Evolutionary conservation across 2,797 vertebrate genomes (phyloP).

Genomic region (Otolemur crassicaudatus): DNA sequence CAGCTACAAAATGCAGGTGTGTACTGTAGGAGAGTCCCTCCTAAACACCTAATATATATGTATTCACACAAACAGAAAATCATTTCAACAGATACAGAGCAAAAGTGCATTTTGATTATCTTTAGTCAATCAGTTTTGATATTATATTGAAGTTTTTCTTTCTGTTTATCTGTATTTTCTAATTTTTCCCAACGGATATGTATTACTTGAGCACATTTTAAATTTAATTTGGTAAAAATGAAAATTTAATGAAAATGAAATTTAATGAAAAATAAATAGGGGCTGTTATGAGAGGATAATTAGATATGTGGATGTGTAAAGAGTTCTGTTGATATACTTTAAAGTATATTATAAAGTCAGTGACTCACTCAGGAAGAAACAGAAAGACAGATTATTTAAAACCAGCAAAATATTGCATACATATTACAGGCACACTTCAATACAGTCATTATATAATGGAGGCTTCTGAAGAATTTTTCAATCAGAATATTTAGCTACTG

Average conservation of each 20-base stretch:
- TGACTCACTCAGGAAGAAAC: conserved; percentile 42
- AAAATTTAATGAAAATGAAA: not conserved
- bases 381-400: conserved; percentile 38
- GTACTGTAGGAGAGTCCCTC: not conserved
- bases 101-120: not conserved
- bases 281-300: not conserved
- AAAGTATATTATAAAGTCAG: not conserved
- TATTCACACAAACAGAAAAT: not conserved
- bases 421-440: conserved; percentile 22
- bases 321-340: conserved; percentile 5
- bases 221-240: conserved; percentile 45
- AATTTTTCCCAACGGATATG: not conserved
- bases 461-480: conserved; percentile 66
- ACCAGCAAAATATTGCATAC: not conserved
- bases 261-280: conserved; percentile 35
- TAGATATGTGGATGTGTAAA: not conserved
- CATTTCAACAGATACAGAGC: not conserved
- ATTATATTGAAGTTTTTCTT: conserved; percentile 22
- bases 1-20: not conserved
- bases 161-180: conserved; percentile 20
- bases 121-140: conserved; percentile 47
- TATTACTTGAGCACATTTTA: conserved; percentile 13
- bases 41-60: not conserved
- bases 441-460: conserved; percentile 58
- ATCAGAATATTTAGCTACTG: conserved; percentile 70